Base-by-base conservation (phyloP, 2,797 vertebrate species). In the Gallinago nigripennis region DNA sequence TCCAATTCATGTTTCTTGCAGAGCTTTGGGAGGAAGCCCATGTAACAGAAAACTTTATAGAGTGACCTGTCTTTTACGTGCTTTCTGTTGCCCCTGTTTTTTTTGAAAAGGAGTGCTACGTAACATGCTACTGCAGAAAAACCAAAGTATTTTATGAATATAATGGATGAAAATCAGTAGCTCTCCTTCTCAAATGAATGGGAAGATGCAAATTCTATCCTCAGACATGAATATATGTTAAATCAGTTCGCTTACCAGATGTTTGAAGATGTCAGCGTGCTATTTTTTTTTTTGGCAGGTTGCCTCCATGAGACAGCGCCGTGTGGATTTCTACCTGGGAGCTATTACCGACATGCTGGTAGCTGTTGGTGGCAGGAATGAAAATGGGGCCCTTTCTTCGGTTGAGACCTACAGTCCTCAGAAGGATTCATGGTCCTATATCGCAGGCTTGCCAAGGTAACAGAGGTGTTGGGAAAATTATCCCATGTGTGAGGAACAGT, bases 271-370 rank as follows among this genome's bases (percentile, higher is more conserved):
- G 56, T 89, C 92, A 92, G 88, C 87, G 4, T 95, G 73, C 48
- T 77, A 0, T 39, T 18, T 90, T 41, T 18, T 90, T 79, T 93
- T 88, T 88, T 95, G 63, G 5, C 94, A 99, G 99, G 97, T 98
- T 72, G 98, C 98, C 31, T 97, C 98, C 89, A 99, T 99, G 99
- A 99, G 98, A 96, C 98, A 99, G 30, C 97, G 98, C 8, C 98
- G 99, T 3, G 99, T 99, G 50, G 99, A 99, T 95, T 99, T 99
- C 97, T 99, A 98, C 97, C 97, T 99, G 73, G 99, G 98, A 14
- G 98, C 98, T 4, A 97, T 99, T 20, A 98, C 98, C 4, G 98
- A 99, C 70, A 98, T 98, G 96, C 98, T 99, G 95, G 98, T 99
- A 16, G 99, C 99, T 1, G 99, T 99, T 2, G 99, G 99, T 4